Conservation (phyloP, 2,113 vertebrate species). For the Leptosomus discolor region DNA sequence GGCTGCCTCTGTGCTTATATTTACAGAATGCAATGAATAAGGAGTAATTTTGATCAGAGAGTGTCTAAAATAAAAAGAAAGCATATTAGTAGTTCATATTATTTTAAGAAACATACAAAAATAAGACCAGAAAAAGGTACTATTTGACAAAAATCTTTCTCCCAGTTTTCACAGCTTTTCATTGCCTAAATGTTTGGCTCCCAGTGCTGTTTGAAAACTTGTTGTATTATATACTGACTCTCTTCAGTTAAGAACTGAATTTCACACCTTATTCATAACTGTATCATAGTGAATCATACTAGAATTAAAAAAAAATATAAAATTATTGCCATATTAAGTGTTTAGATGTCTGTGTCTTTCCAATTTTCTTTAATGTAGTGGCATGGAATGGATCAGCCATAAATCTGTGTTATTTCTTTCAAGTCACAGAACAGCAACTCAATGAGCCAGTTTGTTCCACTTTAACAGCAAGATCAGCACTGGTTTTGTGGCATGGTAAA, state of each 20-base stretch:
- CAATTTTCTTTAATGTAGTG: background rate
- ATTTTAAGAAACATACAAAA: background rate
- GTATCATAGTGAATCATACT: background rate
- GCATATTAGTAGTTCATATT: background rate
- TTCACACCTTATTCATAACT: background rate
- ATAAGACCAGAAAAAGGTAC: background rate
- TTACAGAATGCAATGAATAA: background rate
- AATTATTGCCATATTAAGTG: background rate
- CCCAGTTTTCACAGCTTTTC: background rate
- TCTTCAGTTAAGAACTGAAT: background rate
- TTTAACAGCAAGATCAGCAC: background rate
- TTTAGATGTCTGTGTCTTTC: background rate
- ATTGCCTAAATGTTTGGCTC: background rate
- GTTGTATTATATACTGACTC: background rate
- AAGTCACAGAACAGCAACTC: background rate
- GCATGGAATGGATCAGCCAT: background rate
- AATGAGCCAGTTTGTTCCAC: background rate
- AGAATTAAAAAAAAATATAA: background rate
- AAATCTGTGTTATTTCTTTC: background rate
- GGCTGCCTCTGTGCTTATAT: background rate
- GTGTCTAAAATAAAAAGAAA: background rate
- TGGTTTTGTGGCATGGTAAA: background rate
- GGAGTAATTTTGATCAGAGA: background rate
- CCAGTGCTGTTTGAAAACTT: background rate
- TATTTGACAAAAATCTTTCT: background rate